Evolutionary conservation across 2,113 vertebrate genomes (phyloP), one percentile per base, ranked within the genome.

Genomic region (Tamias sibiricus): DNA sequence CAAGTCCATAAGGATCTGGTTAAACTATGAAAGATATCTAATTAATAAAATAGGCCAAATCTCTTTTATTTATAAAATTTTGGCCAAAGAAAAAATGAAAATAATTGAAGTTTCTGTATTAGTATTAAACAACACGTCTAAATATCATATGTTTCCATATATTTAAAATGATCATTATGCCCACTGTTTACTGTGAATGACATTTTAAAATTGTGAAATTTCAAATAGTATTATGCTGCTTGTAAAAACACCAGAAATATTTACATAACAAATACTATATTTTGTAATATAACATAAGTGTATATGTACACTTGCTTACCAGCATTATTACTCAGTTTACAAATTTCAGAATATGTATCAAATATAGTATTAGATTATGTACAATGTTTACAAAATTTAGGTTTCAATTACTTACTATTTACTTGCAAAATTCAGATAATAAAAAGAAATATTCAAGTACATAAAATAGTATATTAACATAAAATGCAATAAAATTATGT

Each of bases 101-200:
- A 7, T 49, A 80, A 20, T 7, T 71, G 32, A 85, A 91, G 7
- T 90, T 2, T 10, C 28, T 71, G 4, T 30, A 7, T 37, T 75
- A 24, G 6, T 37, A 66, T 84, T 83, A 76, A 57, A 76, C 13
- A 74, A 42, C 14, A 30, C 12, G 19, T 42, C 11, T 84, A 76
- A 72, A 81, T 28, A 74, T 64, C 35, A 72, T 64, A 49, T 12
- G 59, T 28, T 62, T 11, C 26, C 59, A 66, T 42, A 71, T 72
- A 81, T 88, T 94, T 82, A n/a, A 94, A 94, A 66, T 74, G 87
- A 52, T 28, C 66, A 44, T 54, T 81, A 64, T 1, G n/a, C 22
- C 49, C 13, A 52, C 10, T 76, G 1, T 76, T 62, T 57, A 83
- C 37, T 75, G 2, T 83, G 26, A 66, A 35, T 74, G 28, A 30